phyloP scores from a whole-genome alignment of 2,113 vertebrate species.

The Chlorodrepanis virens region DNA sequence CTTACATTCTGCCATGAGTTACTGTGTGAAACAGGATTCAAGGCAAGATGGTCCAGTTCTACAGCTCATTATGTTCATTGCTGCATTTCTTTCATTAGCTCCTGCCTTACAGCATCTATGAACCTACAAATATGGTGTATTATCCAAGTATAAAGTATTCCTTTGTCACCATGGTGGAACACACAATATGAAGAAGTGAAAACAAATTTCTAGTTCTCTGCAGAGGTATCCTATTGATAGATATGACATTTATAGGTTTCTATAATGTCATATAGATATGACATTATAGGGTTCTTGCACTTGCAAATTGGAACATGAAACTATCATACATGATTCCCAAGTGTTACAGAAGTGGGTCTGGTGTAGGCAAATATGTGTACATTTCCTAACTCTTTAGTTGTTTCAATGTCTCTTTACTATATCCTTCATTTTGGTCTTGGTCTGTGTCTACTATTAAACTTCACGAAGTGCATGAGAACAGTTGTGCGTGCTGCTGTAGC shows the following conservation, averaged over 20 bases:
- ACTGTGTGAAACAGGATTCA: not conserved
- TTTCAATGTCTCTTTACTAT: not conserved
- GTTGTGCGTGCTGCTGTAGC: not conserved
- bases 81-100: not conserved
- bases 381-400: not conserved
- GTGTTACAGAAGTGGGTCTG: not conserved
- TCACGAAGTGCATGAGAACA: not conserved
- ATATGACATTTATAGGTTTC: not conserved
- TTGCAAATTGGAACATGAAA: not conserved
- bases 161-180: not conserved
- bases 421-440: not conserved
- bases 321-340: not conserved
- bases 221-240: not conserved
- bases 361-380: not conserved
- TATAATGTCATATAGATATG: not conserved
- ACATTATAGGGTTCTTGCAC: not conserved
- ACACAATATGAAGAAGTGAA: not conserved
- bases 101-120: not conserved
- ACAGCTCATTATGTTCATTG: not conserved
- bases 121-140: not conserved
- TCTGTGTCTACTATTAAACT: not conserved
- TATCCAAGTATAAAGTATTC: not conserved
- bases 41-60: conserved; percentile 27
- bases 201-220: not conserved
- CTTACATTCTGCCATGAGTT: not conserved